Percentiles rank a stretch among this genome's conserved stretches.
Evolutionary conservation across 2,113 vertebrate species (phyloP).

Genomic region (Pseudonaja textilis): DNA sequence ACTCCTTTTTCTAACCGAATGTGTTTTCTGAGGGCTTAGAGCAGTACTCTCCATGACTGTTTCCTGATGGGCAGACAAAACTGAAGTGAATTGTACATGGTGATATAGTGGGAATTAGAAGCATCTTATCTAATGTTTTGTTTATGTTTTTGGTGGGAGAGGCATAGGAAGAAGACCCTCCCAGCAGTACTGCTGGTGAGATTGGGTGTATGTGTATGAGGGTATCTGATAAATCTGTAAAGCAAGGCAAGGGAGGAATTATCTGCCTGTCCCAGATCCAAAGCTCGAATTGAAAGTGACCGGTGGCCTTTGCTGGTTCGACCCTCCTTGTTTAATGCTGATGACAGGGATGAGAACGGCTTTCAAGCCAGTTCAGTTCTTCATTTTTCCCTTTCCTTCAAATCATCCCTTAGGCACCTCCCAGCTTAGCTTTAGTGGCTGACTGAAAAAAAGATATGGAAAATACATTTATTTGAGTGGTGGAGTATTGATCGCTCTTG

Average conservation of each 20-base stretch:
- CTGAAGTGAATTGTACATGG: slow-evolving; percentile 18
- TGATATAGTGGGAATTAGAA: not conserved
- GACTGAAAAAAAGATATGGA: not conserved
- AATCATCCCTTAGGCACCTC: not conserved
- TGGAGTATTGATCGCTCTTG: not conserved
- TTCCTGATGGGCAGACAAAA: slow-evolving; percentile 28
- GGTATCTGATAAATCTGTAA: not conserved
- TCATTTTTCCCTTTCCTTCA: not conserved
- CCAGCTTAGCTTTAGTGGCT: not conserved
- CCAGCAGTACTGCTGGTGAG: not conserved
- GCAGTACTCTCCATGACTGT: slow-evolving; percentile 21
- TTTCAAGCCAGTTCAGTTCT: not conserved
- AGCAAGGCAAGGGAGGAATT: not conserved
- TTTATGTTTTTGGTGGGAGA: not conserved
- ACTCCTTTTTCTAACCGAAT: slow-evolving; percentile 10
- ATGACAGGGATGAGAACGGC: not conserved
- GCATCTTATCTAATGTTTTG: not conserved
- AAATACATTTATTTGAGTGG: not conserved
- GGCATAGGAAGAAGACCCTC: not conserved
- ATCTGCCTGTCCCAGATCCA: not conserved
- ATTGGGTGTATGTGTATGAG: not conserved
- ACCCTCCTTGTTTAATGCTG: not conserved
- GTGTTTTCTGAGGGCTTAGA: slow-evolving; percentile 42
- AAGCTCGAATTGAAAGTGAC: not conserved
- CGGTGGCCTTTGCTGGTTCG: not conserved